Base-by-base conservation (phyloP, 2,888 invertebrate species). In the Oegoconia quadripuncta region DNA sequence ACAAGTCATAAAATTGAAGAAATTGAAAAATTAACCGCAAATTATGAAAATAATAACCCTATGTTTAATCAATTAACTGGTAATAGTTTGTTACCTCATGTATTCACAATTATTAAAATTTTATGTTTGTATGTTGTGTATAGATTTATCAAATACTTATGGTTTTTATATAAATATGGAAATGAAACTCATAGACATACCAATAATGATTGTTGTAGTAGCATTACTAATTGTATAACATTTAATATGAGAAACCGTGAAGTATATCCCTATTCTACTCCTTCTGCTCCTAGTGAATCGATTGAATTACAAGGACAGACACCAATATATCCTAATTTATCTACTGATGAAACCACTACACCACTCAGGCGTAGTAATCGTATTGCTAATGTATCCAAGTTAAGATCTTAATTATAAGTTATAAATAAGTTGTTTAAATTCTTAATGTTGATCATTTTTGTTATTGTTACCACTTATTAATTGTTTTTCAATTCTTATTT, bases 1-100 rank as follows among this genome's bases (percentile, higher is more conserved):
- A 8, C 28, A 14, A 28, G 28, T 28, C 28, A 28, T 14, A 28
- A 28, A 28, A 13, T 28, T 13, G 13, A 28, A 13, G 28, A 28
- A 6, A 14, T 28, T 14, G 28, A 28, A 28, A 28, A 28, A 13
- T 14, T 28, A 12, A 28, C 28, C 3, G 5, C 11, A 23, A n/a
- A n/a, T n/a, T n/a, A n/a, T n/a, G n/a, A n/a, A n/a, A n/a, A n/a
- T n/a, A n/a, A n/a, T n/a, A n/a, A n/a, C n/a, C n/a, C n/a, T n/a
- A n/a, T n/a, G n/a, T n/a, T n/a, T 9, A 23, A 23, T 23, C 23
- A 6, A 23, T 6, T 23, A n/a, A 23, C 6, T 6, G 23, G 23
- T 9, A 23, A 23, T 9, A 23, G 23, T 23, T 3, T 28, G 2
- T 12, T 6, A 13, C 13, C 28, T 14, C 28, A 28, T 28, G 14